A percentile compares a stretch with the other conserved stretches of the same genome.
phyloP scores from a whole-genome alignment of 1,140 invertebrate species.

The Heterodera carotae region DNA sequence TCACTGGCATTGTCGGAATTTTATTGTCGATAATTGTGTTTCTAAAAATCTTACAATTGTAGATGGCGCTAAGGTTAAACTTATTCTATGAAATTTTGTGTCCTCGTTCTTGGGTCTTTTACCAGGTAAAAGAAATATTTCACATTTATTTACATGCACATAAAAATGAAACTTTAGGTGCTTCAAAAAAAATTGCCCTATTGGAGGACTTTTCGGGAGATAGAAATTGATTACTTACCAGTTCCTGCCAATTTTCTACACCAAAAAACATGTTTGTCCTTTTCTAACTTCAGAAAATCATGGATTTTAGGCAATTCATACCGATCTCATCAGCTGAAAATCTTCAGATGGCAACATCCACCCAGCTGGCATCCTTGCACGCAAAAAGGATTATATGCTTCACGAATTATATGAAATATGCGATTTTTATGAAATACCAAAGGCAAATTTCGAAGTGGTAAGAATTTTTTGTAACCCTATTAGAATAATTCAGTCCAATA shows the following conservation, averaged over 20 bases:
- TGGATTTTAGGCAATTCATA: too few relatives aligned
- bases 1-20: too few relatives aligned
- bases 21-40: not conserved
- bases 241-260: slow-evolving; percentile 8
- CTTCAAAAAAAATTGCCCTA: slow-evolving; percentile 23
- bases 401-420: slow-evolving; percentile 25
- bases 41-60: not conserved
- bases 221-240: slow-evolving; percentile 23
- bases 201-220: slow-evolving; percentile 12
- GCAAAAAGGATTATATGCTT: slow-evolving; percentile 20
- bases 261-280: slow-evolving; percentile 15
- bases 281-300: too few relatives aligned
- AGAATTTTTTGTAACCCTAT: not conserved
- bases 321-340: not conserved
- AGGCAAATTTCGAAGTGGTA: slow-evolving; percentile 30
- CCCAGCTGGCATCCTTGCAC: not conserved
- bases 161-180: slow-evolving; percentile 5
- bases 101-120: slow-evolving; percentile 31
- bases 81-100: slow-evolving; percentile 29
- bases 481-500: not conserved
- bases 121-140: slow-evolving; percentile 14
- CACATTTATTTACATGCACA: not conserved
- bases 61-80: slow-evolving; percentile 22
- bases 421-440: slow-evolving; percentile 21
- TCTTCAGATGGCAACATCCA: not conserved